Conservation (phyloP, 2,888 invertebrate species). For the Coenonympha glycerion region DNA sequence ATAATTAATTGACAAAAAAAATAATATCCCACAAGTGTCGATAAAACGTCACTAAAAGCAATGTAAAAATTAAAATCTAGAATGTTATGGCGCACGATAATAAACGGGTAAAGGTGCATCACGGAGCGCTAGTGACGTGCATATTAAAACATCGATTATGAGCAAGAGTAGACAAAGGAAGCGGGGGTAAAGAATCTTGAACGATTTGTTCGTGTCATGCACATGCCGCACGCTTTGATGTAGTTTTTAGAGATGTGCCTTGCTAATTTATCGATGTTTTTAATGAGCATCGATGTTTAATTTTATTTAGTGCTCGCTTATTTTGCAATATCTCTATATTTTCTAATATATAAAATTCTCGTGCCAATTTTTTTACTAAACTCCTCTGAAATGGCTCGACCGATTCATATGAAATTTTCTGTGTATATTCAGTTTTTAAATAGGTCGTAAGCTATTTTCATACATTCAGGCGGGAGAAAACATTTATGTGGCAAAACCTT, state of each 20-base stretch:
- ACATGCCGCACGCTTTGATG: constrained; percentile 25
- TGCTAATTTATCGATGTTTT: constrained; percentile 5
- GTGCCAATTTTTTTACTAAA: no score
- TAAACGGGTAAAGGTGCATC: constrained; percentile 22
- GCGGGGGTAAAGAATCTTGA: constrained; percentile 26
- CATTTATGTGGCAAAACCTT: no score
- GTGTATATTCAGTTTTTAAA: no score
- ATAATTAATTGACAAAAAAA: not conserved
- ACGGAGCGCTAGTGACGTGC: constrained; percentile 27
- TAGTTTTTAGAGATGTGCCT: constrained; percentile 22
- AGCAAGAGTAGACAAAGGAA: constrained; percentile 26
- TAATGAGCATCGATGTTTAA: not conserved
- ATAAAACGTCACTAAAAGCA: constrained; percentile 9
- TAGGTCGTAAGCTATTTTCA: no score
- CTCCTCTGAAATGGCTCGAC: no score
- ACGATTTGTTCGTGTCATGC: constrained; percentile 27
- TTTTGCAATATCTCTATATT: not conserved
- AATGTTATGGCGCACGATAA: no score
- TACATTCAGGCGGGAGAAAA: no score
- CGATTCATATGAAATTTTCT: no score
- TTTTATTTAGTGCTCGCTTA: not conserved
- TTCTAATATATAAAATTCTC: no score
- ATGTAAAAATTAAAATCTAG: constrained; percentile 22
- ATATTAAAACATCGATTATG: constrained; percentile 32
- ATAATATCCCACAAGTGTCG: not conserved